A percentile compares a stretch with the other conserved stretches of the same genome.
phyloP scores from a whole-genome alignment of 2,113 vertebrate species.

The Notiomystis cincta region DNA sequence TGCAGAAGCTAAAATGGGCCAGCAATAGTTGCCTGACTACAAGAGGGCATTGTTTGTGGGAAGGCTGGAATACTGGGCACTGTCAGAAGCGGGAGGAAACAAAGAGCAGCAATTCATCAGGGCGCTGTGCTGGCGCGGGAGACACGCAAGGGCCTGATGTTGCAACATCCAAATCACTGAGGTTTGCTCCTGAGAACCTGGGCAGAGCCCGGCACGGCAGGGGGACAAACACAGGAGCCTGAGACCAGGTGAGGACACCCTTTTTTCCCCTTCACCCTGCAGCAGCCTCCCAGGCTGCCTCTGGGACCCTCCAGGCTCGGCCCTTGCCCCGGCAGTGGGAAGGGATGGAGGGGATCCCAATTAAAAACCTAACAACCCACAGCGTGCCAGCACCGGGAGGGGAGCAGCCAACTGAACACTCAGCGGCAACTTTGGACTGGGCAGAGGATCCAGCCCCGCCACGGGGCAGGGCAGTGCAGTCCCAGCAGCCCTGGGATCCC shows the following conservation, averaged over 20 bases:
- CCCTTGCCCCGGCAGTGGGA: background rate
- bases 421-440: background rate
- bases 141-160: background rate
- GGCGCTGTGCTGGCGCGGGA: background rate
- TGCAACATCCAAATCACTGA: background rate
- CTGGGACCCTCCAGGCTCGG: background rate
- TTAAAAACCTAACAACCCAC: rapidly evolving
- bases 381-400: background rate
- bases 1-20: constrained; percentile 29
- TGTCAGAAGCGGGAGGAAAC: constrained; percentile 33
- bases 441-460: background rate
- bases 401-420: background rate
- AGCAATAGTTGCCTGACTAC: constrained; percentile 49
- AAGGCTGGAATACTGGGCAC: constrained; percentile 49
- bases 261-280: background rate
- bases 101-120: constrained; percentile 57
- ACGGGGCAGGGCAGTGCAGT: background rate
- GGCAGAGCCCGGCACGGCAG: background rate
- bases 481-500: background rate
- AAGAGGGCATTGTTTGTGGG: constrained; percentile 29
- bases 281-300: background rate
- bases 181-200: background rate
- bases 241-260: background rate
- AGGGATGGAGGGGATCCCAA: background rate
- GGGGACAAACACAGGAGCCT: background rate